Percentiles rank a stretch among this genome's conserved stretches.
Evolutionary conservation across 2,888 invertebrate species (phyloP).

Genomic region (Amphipyra berbera): DNA sequence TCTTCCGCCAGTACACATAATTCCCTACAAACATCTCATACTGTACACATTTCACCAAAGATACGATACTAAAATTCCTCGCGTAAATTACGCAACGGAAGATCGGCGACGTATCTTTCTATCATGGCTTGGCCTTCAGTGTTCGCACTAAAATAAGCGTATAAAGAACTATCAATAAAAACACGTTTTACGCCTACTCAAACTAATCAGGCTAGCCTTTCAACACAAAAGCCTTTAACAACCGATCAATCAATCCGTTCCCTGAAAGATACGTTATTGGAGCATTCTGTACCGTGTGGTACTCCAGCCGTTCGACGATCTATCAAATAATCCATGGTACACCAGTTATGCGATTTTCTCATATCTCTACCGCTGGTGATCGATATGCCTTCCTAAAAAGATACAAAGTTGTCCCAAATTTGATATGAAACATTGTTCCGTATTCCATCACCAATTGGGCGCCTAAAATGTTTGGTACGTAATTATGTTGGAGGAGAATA

Average conservation of each 20-base stretch:
- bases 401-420: conserved; percentile 70
- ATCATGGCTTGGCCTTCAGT: too few species aligned
- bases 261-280: conserved; percentile 30
- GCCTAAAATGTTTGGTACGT: conserved; percentile 62
- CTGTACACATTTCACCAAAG: too few species aligned
- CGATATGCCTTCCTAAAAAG: conserved; percentile 67
- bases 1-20: too few species aligned
- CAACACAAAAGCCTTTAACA: conserved; percentile 23
- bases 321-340: conserved; percentile 63
- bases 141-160: too few species aligned
- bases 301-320: conserved; percentile 54
- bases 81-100: too few species aligned
- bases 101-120: too few species aligned
- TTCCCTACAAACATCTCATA: too few species aligned
- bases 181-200: background rate
- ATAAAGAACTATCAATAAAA: background rate
- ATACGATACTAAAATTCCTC: too few species aligned
- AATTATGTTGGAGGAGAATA: conserved; percentile 10
- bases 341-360: conserved; percentile 61
- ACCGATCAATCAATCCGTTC: conserved; percentile 57
- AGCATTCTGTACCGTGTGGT: conserved; percentile 33
- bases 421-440: conserved; percentile 72
- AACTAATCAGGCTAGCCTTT: conserved; percentile 7
- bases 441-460: conserved; percentile 64
- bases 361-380: conserved; percentile 62